A percentile compares a stretch with the other conserved stretches of the same genome.
Conservation (phyloP, 2,888 invertebrate genomes). For the Glaucopsyche alexis region DNA sequence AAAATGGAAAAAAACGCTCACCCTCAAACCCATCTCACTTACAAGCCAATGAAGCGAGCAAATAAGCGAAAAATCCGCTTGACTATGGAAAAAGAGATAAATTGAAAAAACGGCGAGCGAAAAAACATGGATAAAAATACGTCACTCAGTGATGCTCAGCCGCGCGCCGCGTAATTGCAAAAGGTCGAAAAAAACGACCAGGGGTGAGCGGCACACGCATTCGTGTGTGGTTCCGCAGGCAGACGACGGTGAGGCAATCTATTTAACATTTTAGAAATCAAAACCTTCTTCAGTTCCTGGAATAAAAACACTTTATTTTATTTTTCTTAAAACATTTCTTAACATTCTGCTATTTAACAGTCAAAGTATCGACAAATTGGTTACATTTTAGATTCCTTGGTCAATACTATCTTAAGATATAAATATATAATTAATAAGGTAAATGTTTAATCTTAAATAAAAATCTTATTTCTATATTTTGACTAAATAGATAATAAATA, state of each 20-base stretch:
- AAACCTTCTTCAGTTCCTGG: no score
- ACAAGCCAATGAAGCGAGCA: slow-evolving; percentile 78
- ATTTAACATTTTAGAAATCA: neutral
- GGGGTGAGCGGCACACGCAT: slow-evolving; percentile 31
- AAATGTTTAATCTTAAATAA: no score
- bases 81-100: slow-evolving; percentile 73
- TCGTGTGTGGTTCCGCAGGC: slow-evolving; percentile 50
- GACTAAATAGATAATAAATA: neutral
- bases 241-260: neutral
- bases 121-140: slow-evolving; percentile 54
- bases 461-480: no score
- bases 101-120: slow-evolving; percentile 59
- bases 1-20: slow-evolving; percentile 49
- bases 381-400: no score
- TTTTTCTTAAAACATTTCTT: no score
- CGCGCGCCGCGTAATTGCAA: slow-evolving; percentile 64
- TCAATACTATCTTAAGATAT: no score
- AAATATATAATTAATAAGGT: no score
- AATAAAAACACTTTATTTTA: no score
- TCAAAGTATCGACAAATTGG: no score
- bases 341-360: neutral
- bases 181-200: slow-evolving; percentile 62
- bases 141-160: slow-evolving; percentile 65
- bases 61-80: slow-evolving; percentile 77
- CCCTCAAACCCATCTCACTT: slow-evolving; percentile 69